These are phyloP conservation scores for Heliothis subflexa DNA, from an alignment of 1,140 invertebrate genomes.

Conservation along the genomic window DNA sequence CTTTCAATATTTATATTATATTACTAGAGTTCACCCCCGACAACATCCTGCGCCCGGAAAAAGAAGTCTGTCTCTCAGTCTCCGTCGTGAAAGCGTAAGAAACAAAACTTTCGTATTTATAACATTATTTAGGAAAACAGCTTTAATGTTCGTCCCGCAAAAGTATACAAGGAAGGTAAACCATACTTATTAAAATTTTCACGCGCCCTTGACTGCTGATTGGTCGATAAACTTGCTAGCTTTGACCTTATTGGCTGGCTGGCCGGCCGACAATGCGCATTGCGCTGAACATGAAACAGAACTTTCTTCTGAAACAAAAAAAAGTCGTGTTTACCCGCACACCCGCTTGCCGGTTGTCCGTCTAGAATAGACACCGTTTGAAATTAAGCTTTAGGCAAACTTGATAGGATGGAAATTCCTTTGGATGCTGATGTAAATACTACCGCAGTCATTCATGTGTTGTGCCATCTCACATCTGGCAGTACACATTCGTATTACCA, in stretches of 20 bases:
- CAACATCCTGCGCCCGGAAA: not conserved
- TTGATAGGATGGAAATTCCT: constrained; percentile 45
- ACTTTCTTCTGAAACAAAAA: constrained; percentile 48
- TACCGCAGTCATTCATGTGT: constrained; percentile 53
- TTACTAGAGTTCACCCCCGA: too few relatives aligned
- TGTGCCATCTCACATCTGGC: constrained; percentile 53
- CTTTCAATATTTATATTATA: not conserved
- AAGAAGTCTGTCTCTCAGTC: too few relatives aligned
- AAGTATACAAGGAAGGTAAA: constrained; percentile 25
- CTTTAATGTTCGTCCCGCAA: not conserved
- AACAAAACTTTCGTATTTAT: too few relatives aligned
- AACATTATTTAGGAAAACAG: too few relatives aligned
- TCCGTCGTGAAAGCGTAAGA: too few relatives aligned
- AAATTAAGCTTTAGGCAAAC: constrained; percentile 35
- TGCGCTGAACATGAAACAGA: constrained; percentile 50
- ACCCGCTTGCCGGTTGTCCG: constrained; percentile 21
- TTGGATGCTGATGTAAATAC: constrained; percentile 3
- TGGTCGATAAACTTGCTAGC: constrained; percentile 46
- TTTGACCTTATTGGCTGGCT: constrained; percentile 48
- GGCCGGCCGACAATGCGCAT: constrained; percentile 51
- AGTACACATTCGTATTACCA: constrained; percentile 50
- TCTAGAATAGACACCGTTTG: not conserved
- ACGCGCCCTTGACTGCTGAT: constrained; percentile 44
- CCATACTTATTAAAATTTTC: constrained; percentile 34
- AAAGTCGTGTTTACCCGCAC: constrained; percentile 20